phyloP scores from a whole-genome alignment of 2,113 vertebrate species.

The Gorsachius goisagi region DNA sequence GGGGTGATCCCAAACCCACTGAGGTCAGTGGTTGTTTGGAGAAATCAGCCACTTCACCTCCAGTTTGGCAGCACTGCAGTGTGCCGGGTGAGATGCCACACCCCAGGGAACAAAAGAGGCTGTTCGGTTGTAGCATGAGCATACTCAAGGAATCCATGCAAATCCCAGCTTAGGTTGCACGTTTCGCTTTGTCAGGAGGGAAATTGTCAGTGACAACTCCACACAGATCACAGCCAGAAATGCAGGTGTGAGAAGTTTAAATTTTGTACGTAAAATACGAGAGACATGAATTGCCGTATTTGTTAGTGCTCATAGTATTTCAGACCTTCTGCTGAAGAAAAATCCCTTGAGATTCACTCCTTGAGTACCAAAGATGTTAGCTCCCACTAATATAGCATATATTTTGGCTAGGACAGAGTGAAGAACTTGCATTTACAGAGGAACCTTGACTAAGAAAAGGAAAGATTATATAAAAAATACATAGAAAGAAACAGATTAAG shows the following conservation, averaged over 20 bases:
- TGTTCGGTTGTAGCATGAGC: neutral
- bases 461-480: neutral
- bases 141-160: neutral
- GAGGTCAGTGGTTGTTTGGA: neutral
- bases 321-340: neutral
- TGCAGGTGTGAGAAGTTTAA: neutral
- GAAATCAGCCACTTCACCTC: neutral
- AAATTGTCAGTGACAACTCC: neutral
- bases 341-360: neutral
- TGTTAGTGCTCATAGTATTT: neutral
- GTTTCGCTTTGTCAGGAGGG: neutral
- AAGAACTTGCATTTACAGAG: neutral
- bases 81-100: neutral
- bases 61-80: neutral
- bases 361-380: neutral
- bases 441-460: neutral
- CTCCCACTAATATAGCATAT: neutral
- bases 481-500: neutral
- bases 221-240: neutral
- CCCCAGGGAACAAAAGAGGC: neutral
- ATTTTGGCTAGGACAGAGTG: neutral
- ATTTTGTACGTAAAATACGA: neutral
- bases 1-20: neutral
- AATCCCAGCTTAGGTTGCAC: neutral
- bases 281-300: neutral